Evolutionary conservation across 2,113 vertebrate genomes (phyloP).

Genomic region (Meleagris gallopavo): DNA sequence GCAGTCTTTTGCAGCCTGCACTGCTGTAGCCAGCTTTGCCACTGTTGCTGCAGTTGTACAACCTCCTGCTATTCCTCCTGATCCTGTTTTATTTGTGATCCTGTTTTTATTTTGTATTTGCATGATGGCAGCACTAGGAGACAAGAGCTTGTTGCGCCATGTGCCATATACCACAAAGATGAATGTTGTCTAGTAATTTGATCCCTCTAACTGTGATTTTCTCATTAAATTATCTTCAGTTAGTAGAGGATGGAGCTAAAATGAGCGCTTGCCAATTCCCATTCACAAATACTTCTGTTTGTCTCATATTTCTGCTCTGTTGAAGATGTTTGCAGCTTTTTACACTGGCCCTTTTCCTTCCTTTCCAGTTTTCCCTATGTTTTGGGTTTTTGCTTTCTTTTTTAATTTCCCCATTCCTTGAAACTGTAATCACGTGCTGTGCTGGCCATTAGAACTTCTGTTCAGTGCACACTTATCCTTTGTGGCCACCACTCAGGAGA

Average conservation of each 20-base stretch:
- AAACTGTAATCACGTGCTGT: neutral
- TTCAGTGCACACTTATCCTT: constrained; percentile 34
- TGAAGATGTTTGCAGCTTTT: neutral
- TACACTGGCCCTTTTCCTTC: neutral
- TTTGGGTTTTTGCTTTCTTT: neutral
- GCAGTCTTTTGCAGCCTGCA: neutral
- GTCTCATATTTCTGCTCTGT: neutral
- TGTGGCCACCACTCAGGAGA: neutral
- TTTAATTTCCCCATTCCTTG: constrained; percentile 4
- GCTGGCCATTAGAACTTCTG: constrained; percentile 14
- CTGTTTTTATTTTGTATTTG: constrained; percentile 10
- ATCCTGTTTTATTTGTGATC: neutral
- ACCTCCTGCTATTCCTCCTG: neutral
- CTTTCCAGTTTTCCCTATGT: neutral
- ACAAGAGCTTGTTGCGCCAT: neutral
- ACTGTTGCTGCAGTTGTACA: neutral
- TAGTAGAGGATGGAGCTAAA: neutral
- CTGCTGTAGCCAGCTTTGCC: constrained; percentile 30
- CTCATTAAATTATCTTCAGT: neutral
- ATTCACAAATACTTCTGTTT: neutral
- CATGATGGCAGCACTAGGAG: neutral
- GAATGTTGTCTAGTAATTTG: neutral
- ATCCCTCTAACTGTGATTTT: neutral
- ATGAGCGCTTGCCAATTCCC: neutral
- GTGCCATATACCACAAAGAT: neutral